Evolutionary conservation across 2,888 invertebrate genomes (phyloP).

Genomic region (Bellardia pandia): DNA sequence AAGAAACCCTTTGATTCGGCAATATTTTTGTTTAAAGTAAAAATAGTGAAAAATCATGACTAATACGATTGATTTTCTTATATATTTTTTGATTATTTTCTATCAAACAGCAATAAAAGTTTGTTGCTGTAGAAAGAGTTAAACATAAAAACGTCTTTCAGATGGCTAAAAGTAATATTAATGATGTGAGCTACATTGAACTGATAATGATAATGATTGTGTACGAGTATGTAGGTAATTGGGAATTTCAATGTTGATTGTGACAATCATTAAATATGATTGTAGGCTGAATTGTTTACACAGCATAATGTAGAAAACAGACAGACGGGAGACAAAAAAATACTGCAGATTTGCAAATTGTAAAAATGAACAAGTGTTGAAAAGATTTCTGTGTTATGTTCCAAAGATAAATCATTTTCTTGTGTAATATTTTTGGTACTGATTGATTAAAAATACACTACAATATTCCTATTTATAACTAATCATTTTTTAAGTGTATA

Average conservation of each 20-base stretch:
- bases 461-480: background rate
- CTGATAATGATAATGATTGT: background rate
- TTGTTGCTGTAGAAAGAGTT: background rate
- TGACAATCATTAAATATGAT: slow-evolving; percentile 24
- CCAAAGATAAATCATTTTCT: background rate
- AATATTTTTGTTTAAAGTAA: background rate
- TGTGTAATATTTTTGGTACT: background rate
- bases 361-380: background rate
- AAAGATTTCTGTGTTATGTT: background rate
- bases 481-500: background rate
- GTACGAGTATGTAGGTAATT: too few relatives aligned
- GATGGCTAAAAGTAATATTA: slow-evolving; percentile 1
- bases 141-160: background rate
- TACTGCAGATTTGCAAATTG: background rate
- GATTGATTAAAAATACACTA: too few relatives aligned
- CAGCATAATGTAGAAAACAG: background rate
- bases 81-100: slow-evolving; percentile 40
- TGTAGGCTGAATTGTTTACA: slow-evolving; percentile 23
- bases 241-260: background rate
- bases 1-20: background rate
- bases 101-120: slow-evolving; percentile 41
- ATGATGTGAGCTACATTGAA: background rate
- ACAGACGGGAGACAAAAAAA: background rate
- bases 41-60: slow-evolving; percentile 3
- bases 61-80: slow-evolving; percentile 24